Evolutionary conservation across 2,888 invertebrate genomes (phyloP), one percentile per base, ranked within the genome.

Genomic region (Seira ritae): DNA sequence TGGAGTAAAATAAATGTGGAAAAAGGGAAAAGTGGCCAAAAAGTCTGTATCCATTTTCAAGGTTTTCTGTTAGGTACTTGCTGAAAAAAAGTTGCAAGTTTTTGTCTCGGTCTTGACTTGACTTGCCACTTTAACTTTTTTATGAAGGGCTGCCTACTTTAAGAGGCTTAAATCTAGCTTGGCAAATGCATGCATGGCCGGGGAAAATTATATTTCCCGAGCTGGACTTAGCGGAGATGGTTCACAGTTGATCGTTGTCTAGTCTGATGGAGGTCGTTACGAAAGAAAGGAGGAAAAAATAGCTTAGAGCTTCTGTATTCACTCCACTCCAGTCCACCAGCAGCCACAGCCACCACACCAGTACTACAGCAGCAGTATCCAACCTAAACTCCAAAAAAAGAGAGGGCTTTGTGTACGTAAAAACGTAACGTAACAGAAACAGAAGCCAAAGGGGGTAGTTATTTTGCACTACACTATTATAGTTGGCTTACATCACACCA

Each of bases 41-140:
- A 71, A 55, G 71, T 71, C 71, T 71, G 55, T 55, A 22, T 71
- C 55, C 71, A 17, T 20, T 71, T 55, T 22, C 71, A 71, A 71
- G 71, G 69, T 69, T 37, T 20, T 69, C 22, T 37, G 42, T 6
- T 69, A 69, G 69, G 24, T 46, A 69, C 42, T 31, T 12, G 24
- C 3, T 12, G 6, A 19, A 65, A 22, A 17, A 23, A 67, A 19
- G 20, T 20, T 22, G 22, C 20, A 22, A 17, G 55, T 17, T 20
- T 19, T 60, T 4, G 12, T 60, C 17, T 60, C 12, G 12, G 60
- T 3, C n/a, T n/a, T n/a, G 60, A 12, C 46, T 10, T 15, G n/a
- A 6, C 55, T 55, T 55, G 19, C n/a, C 55, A 6, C 31, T 55
- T 1, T 55, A 31, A 31, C 4, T 31, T 24, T 23, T 31, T 23